Conservation (phyloP, 2,113 vertebrate species). For the Xiphophorus hellerii region DNA sequence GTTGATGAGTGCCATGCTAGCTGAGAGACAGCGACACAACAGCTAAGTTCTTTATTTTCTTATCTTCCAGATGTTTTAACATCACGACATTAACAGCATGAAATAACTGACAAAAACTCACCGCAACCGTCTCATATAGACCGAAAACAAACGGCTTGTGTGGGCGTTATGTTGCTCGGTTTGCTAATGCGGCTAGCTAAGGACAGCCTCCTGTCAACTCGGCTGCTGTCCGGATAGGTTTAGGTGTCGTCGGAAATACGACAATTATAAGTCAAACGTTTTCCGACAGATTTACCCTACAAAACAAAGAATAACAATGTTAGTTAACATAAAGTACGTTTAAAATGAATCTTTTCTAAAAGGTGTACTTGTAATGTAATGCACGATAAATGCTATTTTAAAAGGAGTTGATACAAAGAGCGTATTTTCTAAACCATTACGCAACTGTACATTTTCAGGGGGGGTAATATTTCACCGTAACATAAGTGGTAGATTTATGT, state of each 20-base stretch:
- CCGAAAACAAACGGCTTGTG: not conserved
- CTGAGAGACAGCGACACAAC: slow-evolving; percentile 11
- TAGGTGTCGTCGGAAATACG: slow-evolving; percentile 20
- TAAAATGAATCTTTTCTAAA: not conserved
- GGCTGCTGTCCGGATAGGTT: slow-evolving; percentile 2
- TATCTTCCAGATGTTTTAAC: not conserved
- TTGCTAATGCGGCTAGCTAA: slow-evolving; percentile 39
- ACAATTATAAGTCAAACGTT: fast-evolving
- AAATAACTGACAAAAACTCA: slow-evolving; percentile 38
- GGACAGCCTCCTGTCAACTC: slow-evolving; percentile 60
- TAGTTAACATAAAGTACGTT: not conserved
- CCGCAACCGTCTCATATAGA: slow-evolving; percentile 26
- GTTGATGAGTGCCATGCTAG: slow-evolving; percentile 37
- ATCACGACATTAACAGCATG: not conserved
- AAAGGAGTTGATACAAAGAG: not conserved
- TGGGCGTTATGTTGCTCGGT: slow-evolving; percentile 22
- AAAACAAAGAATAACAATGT: not conserved
- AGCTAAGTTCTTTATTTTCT: not conserved
- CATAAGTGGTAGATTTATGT: not conserved
- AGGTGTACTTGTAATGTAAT: not conserved
- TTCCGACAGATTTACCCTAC: fast-evolving
- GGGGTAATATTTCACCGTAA: not conserved
- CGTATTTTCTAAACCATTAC: not conserved
- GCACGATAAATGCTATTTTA: not conserved
- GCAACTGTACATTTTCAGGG: not conserved